Base-by-base conservation (phyloP, 2,888 invertebrate genomes). In the Leptopilina drosophilae region DNA sequence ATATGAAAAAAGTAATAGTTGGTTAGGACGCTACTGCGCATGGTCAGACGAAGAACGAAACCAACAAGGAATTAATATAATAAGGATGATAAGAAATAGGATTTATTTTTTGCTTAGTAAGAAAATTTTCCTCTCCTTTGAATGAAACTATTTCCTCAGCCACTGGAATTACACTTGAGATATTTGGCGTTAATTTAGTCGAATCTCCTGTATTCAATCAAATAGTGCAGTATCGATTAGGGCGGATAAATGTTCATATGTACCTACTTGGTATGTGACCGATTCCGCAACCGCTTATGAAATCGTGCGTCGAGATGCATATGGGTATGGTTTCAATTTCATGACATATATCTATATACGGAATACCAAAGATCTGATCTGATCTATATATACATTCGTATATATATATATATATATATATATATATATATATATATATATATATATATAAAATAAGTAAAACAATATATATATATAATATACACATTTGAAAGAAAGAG, bases 241-340 rank as follows among this genome's bases (percentile, higher is more conserved):
- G 42, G 66, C 40, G 46, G 66, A 66, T 15, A 66, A 65, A 42
- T 42, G 15, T 46, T 66, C 42, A 42, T 46, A 66, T 66, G 59
- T 59, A 59, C 59, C 59, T 59, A 59, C 59, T 66, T 66, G n/a
- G 46, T 66, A 66, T 42, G 66, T 66, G 42, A 66, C 66, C 66
- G 66, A 66, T 66, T 66, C n/a, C 65, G 40, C 42, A 66, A 66
- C 66, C 42, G 66, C 42, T 66, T 66, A 42, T 66, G 66, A 66
- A 66, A 66, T 66, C 66, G 42, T 66, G 66, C 42, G 46, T 67
- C 15, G 46, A 67, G 46, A 11, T 67, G 66, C 66, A 67, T 42
- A 42, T 67, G 66, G 15, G 66, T 49, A 49, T 15, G 46, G 46
- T 67, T 67, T 67, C 66, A 42, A 67, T 67, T 67, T 46, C 15